A percentile compares a stretch with the other conserved stretches of the same genome.
Evolutionary conservation across 2,797 vertebrate species (phyloP).

Genomic region (Poeciliopsis turneri): DNA sequence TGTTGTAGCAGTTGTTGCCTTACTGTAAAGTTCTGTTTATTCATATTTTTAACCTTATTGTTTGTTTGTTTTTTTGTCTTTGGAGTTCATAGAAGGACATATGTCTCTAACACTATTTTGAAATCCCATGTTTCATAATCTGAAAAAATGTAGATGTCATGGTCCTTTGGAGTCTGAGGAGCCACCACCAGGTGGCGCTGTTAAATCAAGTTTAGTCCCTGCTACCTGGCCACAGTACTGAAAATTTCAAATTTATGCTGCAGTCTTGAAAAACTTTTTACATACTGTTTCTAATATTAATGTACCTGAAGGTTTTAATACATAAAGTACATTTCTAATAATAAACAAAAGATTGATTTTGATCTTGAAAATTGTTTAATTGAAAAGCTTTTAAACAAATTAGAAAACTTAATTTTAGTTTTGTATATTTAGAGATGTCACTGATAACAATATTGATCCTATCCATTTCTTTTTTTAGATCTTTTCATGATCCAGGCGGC

Average conservation of each 20-base stretch:
- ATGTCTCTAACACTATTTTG: not conserved
- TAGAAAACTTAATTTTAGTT: not conserved
- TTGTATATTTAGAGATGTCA: not conserved
- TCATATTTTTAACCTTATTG: not conserved
- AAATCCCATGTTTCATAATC: not conserved
- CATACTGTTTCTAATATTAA: not conserved
- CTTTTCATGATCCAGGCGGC: not conserved
- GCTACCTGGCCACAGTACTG: not conserved
- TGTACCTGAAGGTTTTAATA: not conserved
- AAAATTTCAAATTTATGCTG: not conserved
- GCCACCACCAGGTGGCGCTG: conserved; percentile 61
- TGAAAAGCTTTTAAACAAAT: not conserved
- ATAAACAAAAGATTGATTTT: not conserved
- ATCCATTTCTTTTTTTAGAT: not conserved
- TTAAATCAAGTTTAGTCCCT: conserved; percentile 16
- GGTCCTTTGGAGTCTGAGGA: not conserved
- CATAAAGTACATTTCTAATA: too few relatives aligned
- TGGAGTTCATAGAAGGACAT: not conserved
- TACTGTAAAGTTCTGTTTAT: not conserved
- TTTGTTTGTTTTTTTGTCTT: not conserved
- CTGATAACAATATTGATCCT: not conserved
- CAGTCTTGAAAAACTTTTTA: not conserved
- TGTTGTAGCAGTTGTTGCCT: not conserved
- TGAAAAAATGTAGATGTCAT: not conserved
- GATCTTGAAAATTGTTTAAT: not conserved